A percentile compares a stretch with the other conserved stretches of the same genome.
Conservation (phyloP, 23 tunicate genomes). For the Trididemnum clinides region DNA sequence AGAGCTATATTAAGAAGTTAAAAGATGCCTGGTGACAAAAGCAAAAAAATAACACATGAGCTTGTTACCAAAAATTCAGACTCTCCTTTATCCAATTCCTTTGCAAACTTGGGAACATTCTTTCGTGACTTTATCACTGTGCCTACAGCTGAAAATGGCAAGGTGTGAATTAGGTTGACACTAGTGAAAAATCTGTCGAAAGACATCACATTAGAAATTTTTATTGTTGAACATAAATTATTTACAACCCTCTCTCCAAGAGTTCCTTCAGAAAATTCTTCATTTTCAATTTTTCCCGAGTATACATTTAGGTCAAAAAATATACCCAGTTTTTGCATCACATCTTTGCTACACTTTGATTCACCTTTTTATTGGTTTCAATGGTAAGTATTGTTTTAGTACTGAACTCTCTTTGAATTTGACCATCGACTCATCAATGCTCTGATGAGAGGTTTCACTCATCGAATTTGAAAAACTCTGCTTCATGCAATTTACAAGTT, state of each 20-base stretch:
- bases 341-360: slow-evolving; percentile 25
- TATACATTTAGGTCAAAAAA: slow-evolving; percentile 20
- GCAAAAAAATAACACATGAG: slow-evolving; percentile 4
- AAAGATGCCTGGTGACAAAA: too few relatives aligned
- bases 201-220: slow-evolving; percentile 26
- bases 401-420: slow-evolving; percentile 21
- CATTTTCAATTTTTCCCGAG: slow-evolving; percentile 14
- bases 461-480: slow-evolving; percentile 11
- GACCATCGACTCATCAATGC: slow-evolving; percentile 35
- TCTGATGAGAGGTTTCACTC: slow-evolving; percentile 20
- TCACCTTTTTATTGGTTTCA: slow-evolving; percentile 25
- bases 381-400: slow-evolving; percentile 22
- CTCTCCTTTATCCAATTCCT: slow-evolving; percentile 12
- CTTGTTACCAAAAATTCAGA: slow-evolving; percentile 12
- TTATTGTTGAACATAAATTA: slow-evolving; percentile 12
- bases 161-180: slow-evolving; percentile 20
- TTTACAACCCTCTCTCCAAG: slow-evolving; percentile 30
- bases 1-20: too few relatives aligned
- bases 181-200: slow-evolving; percentile 22
- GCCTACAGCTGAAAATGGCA: slow-evolving; percentile 26
- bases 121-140: slow-evolving; percentile 8
- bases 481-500: slow-evolving; percentile 18
- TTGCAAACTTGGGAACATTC: slow-evolving; percentile 16
- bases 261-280: slow-evolving; percentile 9
- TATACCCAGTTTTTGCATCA: slow-evolving; percentile 16